phyloP scores from a whole-genome alignment of 2,797 vertebrate species.

The Pteropus rufus region DNA sequence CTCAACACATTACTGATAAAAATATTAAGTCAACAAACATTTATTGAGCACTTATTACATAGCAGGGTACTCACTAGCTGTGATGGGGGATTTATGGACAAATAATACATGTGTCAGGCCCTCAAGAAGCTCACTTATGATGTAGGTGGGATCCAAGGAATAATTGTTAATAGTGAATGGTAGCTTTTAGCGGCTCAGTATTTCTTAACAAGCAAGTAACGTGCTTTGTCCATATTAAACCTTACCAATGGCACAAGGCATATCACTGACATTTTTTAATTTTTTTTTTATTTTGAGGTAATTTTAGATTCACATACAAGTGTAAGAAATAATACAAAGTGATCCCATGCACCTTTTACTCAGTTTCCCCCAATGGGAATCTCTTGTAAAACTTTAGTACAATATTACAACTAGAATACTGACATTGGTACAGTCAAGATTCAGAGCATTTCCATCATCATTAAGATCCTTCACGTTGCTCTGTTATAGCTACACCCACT shows the following conservation, averaged over 20 bases:
- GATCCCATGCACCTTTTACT: background rate
- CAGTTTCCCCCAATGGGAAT: background rate
- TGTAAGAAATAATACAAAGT: background rate
- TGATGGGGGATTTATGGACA: slow-evolving; percentile 53
- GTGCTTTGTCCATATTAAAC: background rate
- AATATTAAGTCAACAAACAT: slow-evolving; percentile 66
- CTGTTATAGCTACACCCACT: background rate
- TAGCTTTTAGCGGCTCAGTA: background rate
- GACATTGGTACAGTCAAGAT: background rate
- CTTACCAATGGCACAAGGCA: background rate
- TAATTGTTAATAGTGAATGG: slow-evolving; percentile 38
- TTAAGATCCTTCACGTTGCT: background rate
- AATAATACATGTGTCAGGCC: slow-evolving; percentile 53
- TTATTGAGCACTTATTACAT: slow-evolving; percentile 66
- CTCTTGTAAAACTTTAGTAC: background rate
- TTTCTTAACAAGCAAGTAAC: background rate
- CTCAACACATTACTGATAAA: slow-evolving; percentile 50
- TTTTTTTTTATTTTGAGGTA: background rate
- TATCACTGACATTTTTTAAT: background rate
- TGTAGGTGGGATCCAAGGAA: slow-evolving; percentile 35
- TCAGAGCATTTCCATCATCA: background rate
- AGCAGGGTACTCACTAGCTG: slow-evolving; percentile 59
- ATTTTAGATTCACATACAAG: background rate
- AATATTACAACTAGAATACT: background rate
- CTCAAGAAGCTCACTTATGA: background rate